Percentiles rank a stretch among this genome's conserved stretches.
These are phyloP conservation scores for Tetragnatha versicolor DNA, from an alignment of 1,140 invertebrate genomes.

Conservation along the genomic window DNA sequence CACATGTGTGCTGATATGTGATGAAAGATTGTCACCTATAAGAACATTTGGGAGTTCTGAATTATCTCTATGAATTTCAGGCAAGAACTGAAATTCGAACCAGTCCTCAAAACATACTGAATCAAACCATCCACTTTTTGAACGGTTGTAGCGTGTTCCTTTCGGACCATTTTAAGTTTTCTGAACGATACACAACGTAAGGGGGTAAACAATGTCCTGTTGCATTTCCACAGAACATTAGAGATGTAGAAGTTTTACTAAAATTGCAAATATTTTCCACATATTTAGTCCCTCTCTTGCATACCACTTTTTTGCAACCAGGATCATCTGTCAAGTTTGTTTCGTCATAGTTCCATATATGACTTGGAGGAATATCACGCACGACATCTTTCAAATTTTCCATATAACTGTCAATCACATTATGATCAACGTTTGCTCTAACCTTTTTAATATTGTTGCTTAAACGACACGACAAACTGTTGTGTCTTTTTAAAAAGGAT, in stretches of 20 bases:
- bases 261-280: slow-evolving; percentile 61
- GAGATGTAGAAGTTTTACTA: slow-evolving; percentile 60
- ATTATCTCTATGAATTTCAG: slow-evolving; percentile 25
- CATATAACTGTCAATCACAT: slow-evolving; percentile 56
- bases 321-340: slow-evolving; percentile 64
- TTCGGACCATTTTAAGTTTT: slow-evolving; percentile 56
- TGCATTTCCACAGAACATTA: slow-evolving; percentile 63
- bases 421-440: slow-evolving; percentile 42
- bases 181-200: slow-evolving; percentile 60
- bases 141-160: slow-evolving; percentile 54
- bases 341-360: slow-evolving; percentile 64
- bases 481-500: slow-evolving; percentile 6
- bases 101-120: slow-evolving; percentile 56
- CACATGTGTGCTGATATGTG: slow-evolving; percentile 47
- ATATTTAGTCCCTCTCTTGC: slow-evolving; percentile 60
- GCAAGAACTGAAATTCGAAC: slow-evolving; percentile 55
- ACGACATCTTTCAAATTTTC: slow-evolving; percentile 49
- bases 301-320: slow-evolving; percentile 59
- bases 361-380: slow-evolving; percentile 48
- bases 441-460: slow-evolving; percentile 48
- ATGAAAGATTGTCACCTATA: slow-evolving; percentile 55
- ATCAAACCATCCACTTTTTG: slow-evolving; percentile 59
- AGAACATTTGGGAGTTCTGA: slow-evolving; percentile 49
- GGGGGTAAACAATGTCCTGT: slow-evolving; percentile 57
- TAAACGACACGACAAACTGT: slow-evolving; percentile 22